Conservation (phyloP, 2,113 vertebrate genomes). For the Mormyrus lacerda region DNA sequence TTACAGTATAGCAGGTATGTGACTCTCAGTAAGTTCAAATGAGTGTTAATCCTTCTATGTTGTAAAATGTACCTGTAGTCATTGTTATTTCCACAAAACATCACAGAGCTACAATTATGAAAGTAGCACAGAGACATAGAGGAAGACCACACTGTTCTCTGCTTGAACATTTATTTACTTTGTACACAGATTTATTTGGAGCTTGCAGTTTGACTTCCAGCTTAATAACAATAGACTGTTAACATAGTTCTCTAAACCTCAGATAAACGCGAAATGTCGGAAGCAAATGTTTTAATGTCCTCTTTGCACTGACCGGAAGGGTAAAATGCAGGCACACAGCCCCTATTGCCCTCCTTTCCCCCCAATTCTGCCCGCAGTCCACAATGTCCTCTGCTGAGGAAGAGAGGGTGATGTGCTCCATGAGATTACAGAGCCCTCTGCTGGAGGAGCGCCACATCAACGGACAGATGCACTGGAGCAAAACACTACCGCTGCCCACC, state of each 20-base stretch:
- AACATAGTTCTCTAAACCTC: neutral
- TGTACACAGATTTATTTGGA: neutral
- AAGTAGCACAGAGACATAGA: neutral
- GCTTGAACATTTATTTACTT: neutral
- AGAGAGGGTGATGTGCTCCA: slow-evolving; percentile 63
- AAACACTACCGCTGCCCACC: slow-evolving; percentile 74
- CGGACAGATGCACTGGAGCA: slow-evolving; percentile 68
- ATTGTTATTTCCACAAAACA: neutral
- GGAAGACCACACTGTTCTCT: neutral
- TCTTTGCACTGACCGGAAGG: neutral
- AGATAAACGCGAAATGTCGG: neutral
- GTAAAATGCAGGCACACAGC: neutral
- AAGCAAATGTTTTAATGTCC: neutral
- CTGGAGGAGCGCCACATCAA: slow-evolving; percentile 55
- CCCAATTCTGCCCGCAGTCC: slow-evolving; percentile 54
- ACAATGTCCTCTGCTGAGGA: slow-evolving; percentile 72
- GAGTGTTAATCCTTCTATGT: neutral
- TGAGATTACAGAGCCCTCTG: slow-evolving; percentile 67
- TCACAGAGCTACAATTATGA: neutral
- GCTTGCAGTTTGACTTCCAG: neutral
- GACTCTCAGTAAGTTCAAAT: neutral
- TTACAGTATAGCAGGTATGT: neutral
- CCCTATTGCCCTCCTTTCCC: neutral
- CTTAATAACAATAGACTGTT: neutral
- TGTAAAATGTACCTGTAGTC: neutral